phyloP scores from a whole-genome alignment of 2,797 vertebrate genomes.

The Mus caroli region DNA sequence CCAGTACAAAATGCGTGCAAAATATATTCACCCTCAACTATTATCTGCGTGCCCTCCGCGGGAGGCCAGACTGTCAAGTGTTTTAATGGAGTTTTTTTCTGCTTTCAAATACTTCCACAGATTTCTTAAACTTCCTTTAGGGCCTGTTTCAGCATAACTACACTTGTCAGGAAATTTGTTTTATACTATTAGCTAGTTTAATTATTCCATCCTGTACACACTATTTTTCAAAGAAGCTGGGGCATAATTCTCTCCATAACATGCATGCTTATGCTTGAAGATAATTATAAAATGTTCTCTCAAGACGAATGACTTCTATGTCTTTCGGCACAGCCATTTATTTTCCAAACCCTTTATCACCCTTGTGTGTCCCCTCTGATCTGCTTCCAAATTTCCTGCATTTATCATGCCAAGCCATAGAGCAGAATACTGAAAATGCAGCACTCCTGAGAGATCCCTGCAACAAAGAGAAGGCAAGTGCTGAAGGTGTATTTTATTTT shows the following conservation, averaged over 20 bases:
- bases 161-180: slow-evolving; percentile 7
- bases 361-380: slow-evolving; percentile 66
- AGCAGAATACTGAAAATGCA: slow-evolving; percentile 11
- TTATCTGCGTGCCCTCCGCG: not conserved
- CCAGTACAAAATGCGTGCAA: not conserved
- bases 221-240: not conserved
- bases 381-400: slow-evolving; percentile 49
- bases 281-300: slow-evolving; percentile 60
- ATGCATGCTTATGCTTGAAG: not conserved
- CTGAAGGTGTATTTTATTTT: slow-evolving; percentile 61
- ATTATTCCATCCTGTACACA: slow-evolving; percentile 2
- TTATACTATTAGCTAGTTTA: slow-evolving; percentile 32
- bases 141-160: not conserved
- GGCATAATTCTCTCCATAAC: slow-evolving; percentile 44
- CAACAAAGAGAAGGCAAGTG: slow-evolving; percentile 58
- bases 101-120: slow-evolving; percentile 36
- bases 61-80: not conserved
- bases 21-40: not conserved
- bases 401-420: slow-evolving; percentile 17
- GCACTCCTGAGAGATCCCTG: not conserved
- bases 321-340: slow-evolving; percentile 43
- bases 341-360: slow-evolving; percentile 69
- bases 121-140: slow-evolving; percentile 16
- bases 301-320: slow-evolving; percentile 47
- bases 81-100: slow-evolving; percentile 30